Base-by-base conservation (phyloP, 2,113 vertebrate genomes). In the Dipodomys merriami region DNA sequence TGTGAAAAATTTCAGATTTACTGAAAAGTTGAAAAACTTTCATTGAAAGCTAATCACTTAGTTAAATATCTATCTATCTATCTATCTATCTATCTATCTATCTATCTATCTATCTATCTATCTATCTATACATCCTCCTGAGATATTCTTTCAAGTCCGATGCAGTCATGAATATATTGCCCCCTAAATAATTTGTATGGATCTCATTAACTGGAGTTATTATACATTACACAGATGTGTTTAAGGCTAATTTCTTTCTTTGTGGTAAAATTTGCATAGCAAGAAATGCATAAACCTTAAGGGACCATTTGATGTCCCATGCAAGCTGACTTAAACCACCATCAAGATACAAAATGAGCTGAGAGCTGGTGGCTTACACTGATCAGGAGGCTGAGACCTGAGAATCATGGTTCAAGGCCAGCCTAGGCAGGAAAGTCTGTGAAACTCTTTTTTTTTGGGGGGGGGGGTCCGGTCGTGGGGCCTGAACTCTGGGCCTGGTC, bases 21-120 rank as follows among this genome's bases (percentile, higher is more conserved):
- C 6, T 76, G 71, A 94, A 91, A 87, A 65, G 15, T 60, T 84
- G 77, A 87, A 80, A 78, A 93, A 53, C 83, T 91, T 86, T 69
- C 5, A 49, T 12, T 30, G 46, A 78, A 91, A 94, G 73, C 22
- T 76, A 25, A 69, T 30, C 29, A 30, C 46, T 20, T 44, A 77
- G 57, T 39, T 22, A 78, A 73, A 71, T 81, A 8, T 82, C 8
- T 68, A 49, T 49, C 49, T 49, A 49, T 49, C 49, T 49, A 15
- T 53, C 49, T 53, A 53, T 53, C 49, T 49, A 12, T 49, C 49
- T 49, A 49, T 49, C 49, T 19, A 39, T 62, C 25, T 49, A 46
- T 57, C 35, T 29, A 86, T 60, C 72, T 83, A 62, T 74, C 64
- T 46, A 64, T 35, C 9, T 62, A 19, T 20, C 35, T 68, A 46